Conservation (phyloP, 2,797 vertebrate genomes). For the Mus spretus region DNA sequence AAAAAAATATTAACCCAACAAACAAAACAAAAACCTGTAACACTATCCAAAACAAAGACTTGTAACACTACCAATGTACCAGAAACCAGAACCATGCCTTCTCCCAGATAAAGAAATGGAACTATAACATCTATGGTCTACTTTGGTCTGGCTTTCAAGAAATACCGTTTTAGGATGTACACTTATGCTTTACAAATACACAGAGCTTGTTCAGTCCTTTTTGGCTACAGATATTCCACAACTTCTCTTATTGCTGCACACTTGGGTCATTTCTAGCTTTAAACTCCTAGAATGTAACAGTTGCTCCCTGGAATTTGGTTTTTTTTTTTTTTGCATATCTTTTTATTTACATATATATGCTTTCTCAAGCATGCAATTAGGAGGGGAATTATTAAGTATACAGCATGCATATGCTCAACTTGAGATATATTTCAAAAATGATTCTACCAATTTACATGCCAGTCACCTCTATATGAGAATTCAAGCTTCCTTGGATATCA, state of each 20-base stretch:
- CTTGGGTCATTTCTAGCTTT: not conserved
- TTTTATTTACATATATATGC: not conserved
- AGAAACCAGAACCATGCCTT: not conserved
- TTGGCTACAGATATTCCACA: not conserved
- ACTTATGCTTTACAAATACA: not conserved
- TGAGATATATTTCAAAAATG: conserved; percentile 6
- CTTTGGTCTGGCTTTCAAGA: conserved; percentile 6
- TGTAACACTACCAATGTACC: not conserved
- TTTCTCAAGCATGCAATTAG: conserved; percentile 14
- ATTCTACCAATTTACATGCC: conserved; percentile 22
- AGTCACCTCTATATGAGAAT: not conserved
- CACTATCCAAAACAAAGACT: not conserved
- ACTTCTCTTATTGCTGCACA: not conserved
- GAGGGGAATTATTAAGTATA: conserved; percentile 23
- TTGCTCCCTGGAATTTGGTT: not conserved
- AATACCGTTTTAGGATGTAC: not conserved
- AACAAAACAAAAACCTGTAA: not conserved
- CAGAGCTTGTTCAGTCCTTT: not conserved
- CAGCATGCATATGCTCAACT: not conserved
- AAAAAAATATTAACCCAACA: not conserved
- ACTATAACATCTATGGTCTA: not conserved
- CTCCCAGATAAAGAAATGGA: not conserved
- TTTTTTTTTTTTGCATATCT: not conserved
- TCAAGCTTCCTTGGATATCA: not conserved
- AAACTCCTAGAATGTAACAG: not conserved